phyloP scores from a whole-genome alignment of 2,113 vertebrate species.

The Piaya cayana region DNA sequence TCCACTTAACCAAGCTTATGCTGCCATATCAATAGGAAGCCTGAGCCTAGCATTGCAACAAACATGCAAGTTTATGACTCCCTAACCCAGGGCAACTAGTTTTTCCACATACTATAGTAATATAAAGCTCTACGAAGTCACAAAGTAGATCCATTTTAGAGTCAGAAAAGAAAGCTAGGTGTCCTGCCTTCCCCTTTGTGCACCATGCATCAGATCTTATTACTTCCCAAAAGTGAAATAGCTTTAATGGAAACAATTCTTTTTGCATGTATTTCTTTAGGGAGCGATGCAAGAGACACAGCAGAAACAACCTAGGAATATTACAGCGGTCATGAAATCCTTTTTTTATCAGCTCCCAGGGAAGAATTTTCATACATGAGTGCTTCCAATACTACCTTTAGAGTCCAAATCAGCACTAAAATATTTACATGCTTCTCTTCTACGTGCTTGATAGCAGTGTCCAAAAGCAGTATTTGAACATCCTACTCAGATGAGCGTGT shows the following conservation, averaged over 20 bases:
- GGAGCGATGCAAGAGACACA: neutral
- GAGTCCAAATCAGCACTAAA: conserved; percentile 37
- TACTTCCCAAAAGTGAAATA: conserved; percentile 18
- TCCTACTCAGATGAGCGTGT: neutral
- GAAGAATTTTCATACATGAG: conserved; percentile 53
- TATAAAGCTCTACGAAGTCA: neutral
- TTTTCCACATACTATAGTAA: neutral
- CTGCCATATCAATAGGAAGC: neutral
- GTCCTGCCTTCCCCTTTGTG: neutral
- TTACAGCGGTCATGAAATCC: conserved; percentile 34
- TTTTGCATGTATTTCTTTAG: conserved; percentile 7
- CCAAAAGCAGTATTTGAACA: conserved; percentile 13
- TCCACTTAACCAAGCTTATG: neutral
- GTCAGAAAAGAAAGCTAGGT: neutral
- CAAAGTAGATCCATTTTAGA: neutral
- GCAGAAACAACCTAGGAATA: conserved; percentile 36
- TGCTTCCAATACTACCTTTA: conserved; percentile 19
- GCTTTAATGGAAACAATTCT: conserved; percentile 36
- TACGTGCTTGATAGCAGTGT: neutral
- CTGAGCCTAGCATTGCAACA: neutral
- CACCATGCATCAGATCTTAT: neutral
- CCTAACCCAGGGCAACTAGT: neutral
- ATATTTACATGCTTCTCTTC: conserved; percentile 34
- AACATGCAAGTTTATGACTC: neutral
- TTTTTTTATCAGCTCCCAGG: conserved; percentile 46